Base-by-base conservation (phyloP, 2,888 invertebrate genomes). In the Sarcophaga carnaria region DNA sequence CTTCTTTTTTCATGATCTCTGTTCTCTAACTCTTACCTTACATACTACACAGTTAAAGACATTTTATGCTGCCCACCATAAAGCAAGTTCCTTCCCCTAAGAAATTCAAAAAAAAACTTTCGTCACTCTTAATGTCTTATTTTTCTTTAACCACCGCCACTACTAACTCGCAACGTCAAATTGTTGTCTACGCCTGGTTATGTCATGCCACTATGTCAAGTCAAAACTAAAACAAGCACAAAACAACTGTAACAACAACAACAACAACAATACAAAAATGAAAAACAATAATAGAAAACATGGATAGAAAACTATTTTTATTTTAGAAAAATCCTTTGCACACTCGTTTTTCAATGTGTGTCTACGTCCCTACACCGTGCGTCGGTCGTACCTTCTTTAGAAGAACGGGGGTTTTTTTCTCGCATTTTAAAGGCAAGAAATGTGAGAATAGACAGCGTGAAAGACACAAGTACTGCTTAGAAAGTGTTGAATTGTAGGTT, bases 401-500 rank as follows among this genome's bases (percentile, higher is more conserved):
- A 37, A 37, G 8, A 37, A 10, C 37, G 37, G 2, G 69, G 22
- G 27, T 27, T 54, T 78, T 47, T 59, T 47, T 3, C 66, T n/a
- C 2, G 22, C 6, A 59, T 25, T 47, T 17, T 8, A 66, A 37
- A 66, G 25, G 22, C 25, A 66, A 45, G 37, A 11, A 47, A n/a
- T 25, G 22, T 17, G 3, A 75, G 78, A 22, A 63, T 47, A 80
- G 63, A 70, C 72, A 79, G 63, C 37, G 17, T 54, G 17, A 54
- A 2, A 79, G 12, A 37, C 5, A 72, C 49, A 77, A 76, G 67
- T 22, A 80, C 71, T 80, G 71, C 64, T 54, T 80, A 70, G 80
- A 71, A 85, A 85, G 84, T 85, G 84, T 85, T 79, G 67, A 87
- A 87, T 84, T 87, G 84, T 87, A 87, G 87, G 87, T 87, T 87